Evolutionary conservation across 2,113 vertebrate genomes (phyloP), one percentile per base, ranked within the genome.

Genomic region (Catagonus wagneri): DNA sequence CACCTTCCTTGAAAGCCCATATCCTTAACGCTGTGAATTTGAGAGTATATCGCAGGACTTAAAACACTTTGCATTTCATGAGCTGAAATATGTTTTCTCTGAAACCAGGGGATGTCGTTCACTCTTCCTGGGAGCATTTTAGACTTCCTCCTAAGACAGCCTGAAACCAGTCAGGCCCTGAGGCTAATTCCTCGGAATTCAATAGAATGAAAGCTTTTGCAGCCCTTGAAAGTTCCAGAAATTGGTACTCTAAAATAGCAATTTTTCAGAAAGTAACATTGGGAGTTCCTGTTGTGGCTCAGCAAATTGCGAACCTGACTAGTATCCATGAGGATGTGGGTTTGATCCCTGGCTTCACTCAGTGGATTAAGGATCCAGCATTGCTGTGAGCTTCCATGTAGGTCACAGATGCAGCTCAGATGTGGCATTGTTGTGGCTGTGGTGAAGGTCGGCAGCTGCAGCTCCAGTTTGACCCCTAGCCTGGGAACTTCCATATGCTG

Each of bases 211-310:
- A 97, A 89, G 1, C 60, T 85, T 39, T 88, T 16, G 16, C 74
- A 58, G 87, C 66, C 90, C 61, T 0, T 96, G 63, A 96, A 97
- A 98, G 23, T 97, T 65, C 96, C 81, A 92, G 94, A 96, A 11
- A 90, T 72, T 66, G 97, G 92, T 84, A 89, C 54, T 71, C 90
- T 95, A 65, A 93, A 93, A 79, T 94, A 63, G 44, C 93, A 66
- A 97, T 50, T 96, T 96, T 93, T 68, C 0, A 94, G 92, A 98
- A 97, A 83, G 88, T 90, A 75, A 98, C 83, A 92, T 89, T 88
- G 39, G 68, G 58, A 32, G 13, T 44, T 44, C 44, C 8, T 44
- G 44, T 44, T 44, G 44, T 44, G 44, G 44, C 44, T 6, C 8
- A 44, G 44, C 44, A 44, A 8, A 44, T 44, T 44, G 8, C 8